Conservation (phyloP, 2,797 vertebrate species). For the Platyrinchus mystaceus region DNA sequence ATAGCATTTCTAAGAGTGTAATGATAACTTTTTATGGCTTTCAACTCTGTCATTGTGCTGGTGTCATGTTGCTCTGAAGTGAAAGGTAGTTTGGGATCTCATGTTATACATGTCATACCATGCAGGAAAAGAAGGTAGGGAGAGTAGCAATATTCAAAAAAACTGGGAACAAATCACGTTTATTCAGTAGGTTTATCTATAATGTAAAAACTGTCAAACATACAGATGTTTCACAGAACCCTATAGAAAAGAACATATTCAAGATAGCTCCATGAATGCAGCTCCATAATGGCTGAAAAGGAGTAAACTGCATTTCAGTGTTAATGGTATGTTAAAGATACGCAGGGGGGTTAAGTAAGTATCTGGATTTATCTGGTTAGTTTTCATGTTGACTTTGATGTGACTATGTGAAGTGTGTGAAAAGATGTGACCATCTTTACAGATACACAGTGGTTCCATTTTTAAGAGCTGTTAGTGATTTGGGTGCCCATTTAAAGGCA, state of each 20-base stretch:
- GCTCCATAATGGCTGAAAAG: background rate
- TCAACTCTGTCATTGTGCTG: slow-evolving; percentile 16
- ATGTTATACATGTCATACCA: background rate
- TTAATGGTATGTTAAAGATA: background rate
- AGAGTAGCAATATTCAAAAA: background rate
- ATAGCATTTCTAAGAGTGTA: slow-evolving; percentile 60
- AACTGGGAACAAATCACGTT: background rate
- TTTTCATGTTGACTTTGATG: background rate
- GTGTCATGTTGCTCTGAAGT: background rate
- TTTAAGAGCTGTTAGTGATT: background rate
- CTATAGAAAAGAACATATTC: background rate
- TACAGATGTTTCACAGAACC: background rate
- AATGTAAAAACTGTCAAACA: background rate
- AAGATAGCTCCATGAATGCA: background rate
- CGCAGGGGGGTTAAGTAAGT: accelerated
- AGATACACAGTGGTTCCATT: background rate
- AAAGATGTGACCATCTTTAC: background rate
- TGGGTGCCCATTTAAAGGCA: background rate
- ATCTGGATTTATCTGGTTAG: background rate
- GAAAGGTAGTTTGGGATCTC: background rate
- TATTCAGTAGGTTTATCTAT: background rate
- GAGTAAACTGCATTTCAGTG: background rate
- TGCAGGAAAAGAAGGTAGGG: background rate
- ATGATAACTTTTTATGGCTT: slow-evolving; percentile 66
- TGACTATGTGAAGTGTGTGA: background rate